phyloP scores from a whole-genome alignment of 2,113 vertebrate genomes.

The Todiramphus chloris region DNA sequence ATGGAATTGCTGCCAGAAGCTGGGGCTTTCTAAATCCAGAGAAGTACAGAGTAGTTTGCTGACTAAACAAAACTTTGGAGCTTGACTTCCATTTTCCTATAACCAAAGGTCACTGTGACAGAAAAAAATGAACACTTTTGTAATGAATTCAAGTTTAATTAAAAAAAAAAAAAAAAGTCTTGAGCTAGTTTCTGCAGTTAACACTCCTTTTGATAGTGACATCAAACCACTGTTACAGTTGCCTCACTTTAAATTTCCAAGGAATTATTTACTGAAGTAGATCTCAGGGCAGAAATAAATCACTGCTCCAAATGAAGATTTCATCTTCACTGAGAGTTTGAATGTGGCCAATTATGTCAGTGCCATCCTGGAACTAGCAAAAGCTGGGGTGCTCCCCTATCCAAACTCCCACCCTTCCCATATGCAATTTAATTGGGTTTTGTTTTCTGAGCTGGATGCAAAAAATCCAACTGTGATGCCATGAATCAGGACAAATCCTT shows the following conservation, averaged over 20 bases:
- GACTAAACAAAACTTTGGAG: background rate
- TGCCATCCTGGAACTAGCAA: background rate
- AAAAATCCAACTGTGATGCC: background rate
- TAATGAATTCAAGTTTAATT: background rate
- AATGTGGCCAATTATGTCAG: background rate
- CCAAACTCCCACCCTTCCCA: background rate
- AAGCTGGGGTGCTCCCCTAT: background rate
- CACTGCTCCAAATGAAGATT: background rate
- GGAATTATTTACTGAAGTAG: background rate
- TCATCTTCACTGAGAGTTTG: background rate
- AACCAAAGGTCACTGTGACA: background rate
- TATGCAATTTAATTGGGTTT: background rate
- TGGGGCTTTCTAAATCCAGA: background rate
- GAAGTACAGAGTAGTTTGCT: background rate
- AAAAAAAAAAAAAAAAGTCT: accelerated
- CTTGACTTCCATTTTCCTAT: background rate
- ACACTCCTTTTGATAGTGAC: background rate
- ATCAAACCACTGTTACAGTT: background rate
- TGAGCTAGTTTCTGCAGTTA: background rate
- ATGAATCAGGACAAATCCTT: background rate
- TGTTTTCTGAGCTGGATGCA: background rate
- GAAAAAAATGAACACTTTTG: background rate
- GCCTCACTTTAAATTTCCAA: background rate
- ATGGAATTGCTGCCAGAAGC: background rate
- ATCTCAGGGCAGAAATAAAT: background rate